Base-by-base conservation (phyloP, 2,113 vertebrate genomes). In the Sander vitreus region DNA sequence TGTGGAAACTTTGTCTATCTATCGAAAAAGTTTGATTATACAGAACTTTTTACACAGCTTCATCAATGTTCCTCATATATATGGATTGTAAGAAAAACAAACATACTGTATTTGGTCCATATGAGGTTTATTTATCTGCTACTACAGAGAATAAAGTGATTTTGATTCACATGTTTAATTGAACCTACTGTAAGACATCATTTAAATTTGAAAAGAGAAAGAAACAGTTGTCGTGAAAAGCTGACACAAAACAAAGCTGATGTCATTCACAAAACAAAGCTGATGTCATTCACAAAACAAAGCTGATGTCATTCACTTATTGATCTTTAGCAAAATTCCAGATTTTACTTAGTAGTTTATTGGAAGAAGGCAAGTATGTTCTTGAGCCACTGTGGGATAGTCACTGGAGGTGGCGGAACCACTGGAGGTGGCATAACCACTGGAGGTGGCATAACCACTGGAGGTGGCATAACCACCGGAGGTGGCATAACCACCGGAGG, bases 91-190 rank as follows among this genome's bases (percentile, higher is more conserved):
- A 66, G 16, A 53, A 36, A 57, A 73, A 23, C 9, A 48, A 33
- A 76, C 12, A 30, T 3, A 25, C 25, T 25, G 25, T 25, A 54
- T 30, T 2, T 9, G 25, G 4, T 55, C 3, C 8, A 60, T 55
- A 27, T 33, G 33, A 57, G 15, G 4, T 81, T 81, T 73, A 81
- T 73, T 85, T 4, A 27, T 19, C 18, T 58, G 19, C 69, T 63
- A 12, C 0, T 33, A 33, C 33, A 33, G 30, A 63, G 30, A 33
- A 33, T 33, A 33, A 33, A 33, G 33, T 33, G 33, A 33, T 33
- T 33, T 33, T 6, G 33, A 33, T 36, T 2, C 8, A 53, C 58
- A 51, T 21, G 55, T 60, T 75, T 18, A 48, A 47, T 30, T 59
- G 5, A 33, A 33, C 33, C 2, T 33, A 33, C 0, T 33, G 33